Evolutionary conservation across 1,140 invertebrate genomes (phyloP), one percentile per base, ranked within the genome.

Genomic region (Drosophila sturtevanti): DNA sequence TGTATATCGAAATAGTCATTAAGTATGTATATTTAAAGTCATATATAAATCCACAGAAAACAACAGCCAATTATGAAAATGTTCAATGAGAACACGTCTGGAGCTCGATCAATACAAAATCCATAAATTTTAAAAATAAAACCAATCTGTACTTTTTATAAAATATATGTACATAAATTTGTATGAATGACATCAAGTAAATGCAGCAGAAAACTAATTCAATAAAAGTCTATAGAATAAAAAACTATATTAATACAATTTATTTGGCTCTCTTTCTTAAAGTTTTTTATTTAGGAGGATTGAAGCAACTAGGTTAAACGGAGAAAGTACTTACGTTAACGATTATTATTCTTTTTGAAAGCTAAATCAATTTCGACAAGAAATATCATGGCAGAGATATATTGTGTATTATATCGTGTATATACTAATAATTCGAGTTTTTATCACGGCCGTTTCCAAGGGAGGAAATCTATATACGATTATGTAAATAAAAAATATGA

Each of bases 131-230:
- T 10, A 10, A 48, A 70, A 87, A 89, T 67, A 77, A 87, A 87
- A 71, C 72, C 74, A 89, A 87, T 89, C 67, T 89, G 75, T 76
- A 89, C 68, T 82, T 87, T 80, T 48, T 87, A 82, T 82, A 87
- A 82, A 87, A 87, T 89, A 89, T 87, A 48, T 35, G 35, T 18
- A 35, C 16, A 60, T 34, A 24, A 24, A 21, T 48, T 44, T 44
- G 38, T 24, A 62, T 82, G 64, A 85, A 86, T 85, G 73, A 69
- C 72, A 64, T 69, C 31, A 87, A 78, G 9, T 48, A 21, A 16
- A 86, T 81, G 78, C 78, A 79, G 59, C 65, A 60, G 27, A 4
- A 27, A 55, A 37, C 34, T 58, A 63, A 35, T 68, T 66, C 55
- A 78, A 71, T 63, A 75, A 74, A 71, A 76, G 41, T 48, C 59